phyloP scores from a whole-genome alignment of 2,113 vertebrate genomes.

The Cryptomyrus ogoouensis region DNA sequence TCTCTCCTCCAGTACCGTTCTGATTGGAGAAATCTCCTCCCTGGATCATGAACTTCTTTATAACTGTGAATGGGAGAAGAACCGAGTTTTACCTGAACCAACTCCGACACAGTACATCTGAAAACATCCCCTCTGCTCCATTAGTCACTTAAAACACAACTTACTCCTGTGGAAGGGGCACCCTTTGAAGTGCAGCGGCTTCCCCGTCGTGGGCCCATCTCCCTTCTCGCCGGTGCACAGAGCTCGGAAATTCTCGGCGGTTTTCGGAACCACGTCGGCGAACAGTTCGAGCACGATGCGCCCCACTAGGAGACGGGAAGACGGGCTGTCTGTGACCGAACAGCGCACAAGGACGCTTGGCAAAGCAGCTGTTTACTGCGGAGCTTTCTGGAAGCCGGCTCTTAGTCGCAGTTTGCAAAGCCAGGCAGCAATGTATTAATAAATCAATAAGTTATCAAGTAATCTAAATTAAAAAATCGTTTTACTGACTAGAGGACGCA shows the following conservation, averaged over 20 bases:
- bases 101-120: not conserved
- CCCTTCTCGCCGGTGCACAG: constrained; percentile 94
- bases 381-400: constrained; percentile 2
- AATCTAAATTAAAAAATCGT: not conserved
- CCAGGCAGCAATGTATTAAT: not conserved
- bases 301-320: constrained; percentile 62
- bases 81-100: too few species aligned
- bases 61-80: constrained; percentile 62
- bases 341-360: not conserved
- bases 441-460: not conserved
- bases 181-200: constrained; percentile 90
- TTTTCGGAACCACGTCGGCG: constrained; percentile 85
- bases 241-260: constrained; percentile 89
- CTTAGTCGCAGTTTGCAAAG: not conserved
- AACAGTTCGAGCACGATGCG: constrained; percentile 88
- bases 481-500: not conserved
- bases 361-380: not conserved
- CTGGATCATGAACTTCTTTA: constrained; percentile 97
- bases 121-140: not conserved
- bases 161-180: constrained; percentile 95
- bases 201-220: constrained; percentile 75
- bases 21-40: constrained; percentile 96
- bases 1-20: constrained; percentile 93
- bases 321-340: not conserved
- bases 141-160: constrained; percentile 11